Percentiles rank a stretch among this genome's conserved stretches.
These are phyloP conservation scores for Plebejus anna DNA, from an alignment of 2,888 invertebrate genomes.

Conservation along the genomic window DNA sequence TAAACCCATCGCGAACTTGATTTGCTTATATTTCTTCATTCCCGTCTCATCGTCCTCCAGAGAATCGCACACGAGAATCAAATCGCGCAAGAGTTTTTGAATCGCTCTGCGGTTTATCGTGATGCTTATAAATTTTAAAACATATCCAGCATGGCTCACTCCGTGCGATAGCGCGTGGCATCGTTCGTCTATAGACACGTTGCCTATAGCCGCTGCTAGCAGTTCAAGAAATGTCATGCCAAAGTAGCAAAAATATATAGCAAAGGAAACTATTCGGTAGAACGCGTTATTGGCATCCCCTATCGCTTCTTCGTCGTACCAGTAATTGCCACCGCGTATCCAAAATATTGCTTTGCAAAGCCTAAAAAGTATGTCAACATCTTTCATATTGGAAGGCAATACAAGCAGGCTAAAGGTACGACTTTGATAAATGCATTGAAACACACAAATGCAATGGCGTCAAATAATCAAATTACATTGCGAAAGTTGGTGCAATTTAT, in stretches of 20 bases:
- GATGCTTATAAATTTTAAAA: conserved; percentile 3
- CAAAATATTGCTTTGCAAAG: conserved; percentile 55
- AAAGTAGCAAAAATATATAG: conserved; percentile 52
- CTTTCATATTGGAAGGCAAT: conserved; percentile 49
- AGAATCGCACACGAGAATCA: not conserved
- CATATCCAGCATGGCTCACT: conserved; percentile 57
- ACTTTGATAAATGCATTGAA: not conserved
- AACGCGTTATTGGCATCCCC: conserved; percentile 51
- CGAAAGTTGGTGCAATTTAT: conserved; percentile 15
- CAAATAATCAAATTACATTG: conserved; percentile 17
- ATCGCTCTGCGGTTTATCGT: not conserved
- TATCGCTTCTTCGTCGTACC: conserved; percentile 56
- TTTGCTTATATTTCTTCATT: conserved; percentile 14
- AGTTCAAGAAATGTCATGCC: conserved; percentile 64
- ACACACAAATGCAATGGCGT: not conserved
- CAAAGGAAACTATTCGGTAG: conserved; percentile 49
- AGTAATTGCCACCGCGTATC: conserved; percentile 64
- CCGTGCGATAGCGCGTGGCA: conserved; percentile 63
- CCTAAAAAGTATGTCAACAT: conserved; percentile 54
- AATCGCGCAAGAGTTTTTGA: not conserved
- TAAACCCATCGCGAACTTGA: not conserved
- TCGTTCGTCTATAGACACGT: conserved; percentile 64
- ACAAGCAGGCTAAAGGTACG: not conserved
- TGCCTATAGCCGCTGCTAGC: conserved; percentile 55
- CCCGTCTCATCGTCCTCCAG: not conserved